Evolutionary conservation across 2,113 vertebrate genomes (phyloP).

Genomic region (Chaetops frenatus): DNA sequence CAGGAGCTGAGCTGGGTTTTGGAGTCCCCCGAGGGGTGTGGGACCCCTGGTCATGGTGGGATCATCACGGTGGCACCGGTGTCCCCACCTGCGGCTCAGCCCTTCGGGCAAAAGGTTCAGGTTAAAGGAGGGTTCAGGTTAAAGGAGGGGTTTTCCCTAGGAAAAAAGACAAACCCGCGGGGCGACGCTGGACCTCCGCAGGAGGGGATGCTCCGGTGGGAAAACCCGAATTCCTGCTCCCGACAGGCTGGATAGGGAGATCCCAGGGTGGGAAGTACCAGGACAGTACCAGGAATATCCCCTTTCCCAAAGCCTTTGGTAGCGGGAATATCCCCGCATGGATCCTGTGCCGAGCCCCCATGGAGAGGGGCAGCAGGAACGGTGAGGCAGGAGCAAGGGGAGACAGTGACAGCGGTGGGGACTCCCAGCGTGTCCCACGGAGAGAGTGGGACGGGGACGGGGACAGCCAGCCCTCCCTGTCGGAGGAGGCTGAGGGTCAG

Average conservation of each 20-base stretch:
- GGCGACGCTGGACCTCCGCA: neutral
- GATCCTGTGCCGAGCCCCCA: no score
- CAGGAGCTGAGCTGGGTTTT: neutral
- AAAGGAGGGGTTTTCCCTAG: neutral
- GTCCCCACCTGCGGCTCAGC: neutral
- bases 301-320: neutral
- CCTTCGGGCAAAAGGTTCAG: neutral
- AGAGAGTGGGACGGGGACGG: neutral
- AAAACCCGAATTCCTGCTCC: neutral
- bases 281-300: neutral
- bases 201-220: neutral
- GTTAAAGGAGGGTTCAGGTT: neutral
- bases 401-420: accelerated
- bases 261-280: neutral
- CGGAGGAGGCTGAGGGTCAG: neutral
- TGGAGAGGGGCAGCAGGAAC: neutral
- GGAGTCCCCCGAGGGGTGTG: accelerated
- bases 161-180: neutral
- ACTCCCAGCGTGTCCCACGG: accelerated
- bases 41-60: neutral
- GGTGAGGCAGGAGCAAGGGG: accelerated
- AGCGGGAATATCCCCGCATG: accelerated
- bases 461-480: neutral
- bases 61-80: accelerated
- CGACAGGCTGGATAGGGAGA: neutral